Conservation (phyloP, 2,888 invertebrate genomes). For the Rhingia campestris region DNA sequence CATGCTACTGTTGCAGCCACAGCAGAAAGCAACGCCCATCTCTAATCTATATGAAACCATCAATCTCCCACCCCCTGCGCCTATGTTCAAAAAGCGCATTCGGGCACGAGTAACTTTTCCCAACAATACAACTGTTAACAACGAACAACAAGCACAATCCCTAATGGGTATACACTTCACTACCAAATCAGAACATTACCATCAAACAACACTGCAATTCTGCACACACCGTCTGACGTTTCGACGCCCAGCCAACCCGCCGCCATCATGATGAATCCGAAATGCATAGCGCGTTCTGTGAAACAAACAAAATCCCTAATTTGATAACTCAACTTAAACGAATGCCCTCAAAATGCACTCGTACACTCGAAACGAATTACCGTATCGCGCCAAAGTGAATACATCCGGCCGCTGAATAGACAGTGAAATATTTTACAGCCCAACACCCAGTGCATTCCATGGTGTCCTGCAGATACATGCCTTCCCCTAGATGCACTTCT, state of each 20-base stretch:
- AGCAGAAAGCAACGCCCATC: slow-evolving; percentile 20
- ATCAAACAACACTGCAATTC: slow-evolving; percentile 34
- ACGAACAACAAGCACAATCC: slow-evolving; percentile 50
- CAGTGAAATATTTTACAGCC: slow-evolving; percentile 58
- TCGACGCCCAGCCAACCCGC: neutral
- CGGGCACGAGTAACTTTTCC: slow-evolving; percentile 40
- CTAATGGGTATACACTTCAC: slow-evolving; percentile 55
- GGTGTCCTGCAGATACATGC: neutral
- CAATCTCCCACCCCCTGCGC: slow-evolving; percentile 32
- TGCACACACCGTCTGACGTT: neutral
- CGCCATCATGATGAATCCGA: neutral
- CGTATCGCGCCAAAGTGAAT: slow-evolving; percentile 64
- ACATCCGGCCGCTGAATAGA: slow-evolving; percentile 60
- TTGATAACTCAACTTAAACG: slow-evolving; percentile 70
- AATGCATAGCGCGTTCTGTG: slow-evolving; percentile 10
- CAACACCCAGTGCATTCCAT: slow-evolving; percentile 11
- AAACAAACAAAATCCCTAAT: slow-evolving; percentile 63
- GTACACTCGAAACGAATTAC: slow-evolving; percentile 66
- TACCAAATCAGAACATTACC: slow-evolving; percentile 63
- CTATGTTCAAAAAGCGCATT: slow-evolving; percentile 53
- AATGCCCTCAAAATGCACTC: slow-evolving; percentile 58
- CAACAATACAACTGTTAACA: slow-evolving; percentile 37
- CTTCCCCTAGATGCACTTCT: neutral
- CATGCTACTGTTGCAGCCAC: neutral
- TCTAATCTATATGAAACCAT: slow-evolving; percentile 34